Base-by-base conservation (phyloP, 2,888 invertebrate genomes). In the Temnothorax rugatulus region DNA sequence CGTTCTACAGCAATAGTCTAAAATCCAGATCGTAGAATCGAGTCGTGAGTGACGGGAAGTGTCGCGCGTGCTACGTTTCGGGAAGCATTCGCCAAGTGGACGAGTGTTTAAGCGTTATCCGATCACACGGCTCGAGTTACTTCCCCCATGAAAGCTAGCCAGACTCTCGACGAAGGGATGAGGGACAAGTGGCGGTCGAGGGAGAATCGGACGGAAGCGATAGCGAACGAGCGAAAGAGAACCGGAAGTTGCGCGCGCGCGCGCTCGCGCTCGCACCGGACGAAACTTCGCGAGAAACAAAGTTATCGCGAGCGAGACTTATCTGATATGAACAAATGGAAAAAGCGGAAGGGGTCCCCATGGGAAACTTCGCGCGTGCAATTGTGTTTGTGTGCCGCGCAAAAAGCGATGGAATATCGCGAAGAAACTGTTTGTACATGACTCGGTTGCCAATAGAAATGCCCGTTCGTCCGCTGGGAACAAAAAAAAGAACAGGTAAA, bases 241-340 rank as follows among this genome's bases (percentile, higher is more conserved):
- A 75, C 75, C 75, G 34, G 50, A 63, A 75, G 21, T 64, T 38
- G 61, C 11, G 11, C 38, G 25, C 29, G 5, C 41, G 38, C 34
- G 34, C 34, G 5, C 34, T 7, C 34, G 34, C 34, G 7, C 34
- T 29, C 29, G 34, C 38, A 9, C 54, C 41, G 18, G n/a, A 34
- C 34, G 34, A 63, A 74, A 75, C 64, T 75, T 75, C 2, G 13
- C 29, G 21, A 21, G 18, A 47, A n/a, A 50, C 34, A 47, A 75
- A 75, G 75, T 75, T 64, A 63, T 63, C 64, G 18, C 50, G 15
- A 71, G 71, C 47, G 18, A 75, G 47, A 75, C 47, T 75, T 75
- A 75, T 63, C 63, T 63, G 63, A 75, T 63, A 75, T 75, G 47
- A 75, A 75, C 75, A 64, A 75, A 63, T 75, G 47, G 38, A 75